Evolutionary conservation across 2,797 vertebrate genomes (phyloP).

Genomic region (Poeciliopsis gracilis): DNA sequence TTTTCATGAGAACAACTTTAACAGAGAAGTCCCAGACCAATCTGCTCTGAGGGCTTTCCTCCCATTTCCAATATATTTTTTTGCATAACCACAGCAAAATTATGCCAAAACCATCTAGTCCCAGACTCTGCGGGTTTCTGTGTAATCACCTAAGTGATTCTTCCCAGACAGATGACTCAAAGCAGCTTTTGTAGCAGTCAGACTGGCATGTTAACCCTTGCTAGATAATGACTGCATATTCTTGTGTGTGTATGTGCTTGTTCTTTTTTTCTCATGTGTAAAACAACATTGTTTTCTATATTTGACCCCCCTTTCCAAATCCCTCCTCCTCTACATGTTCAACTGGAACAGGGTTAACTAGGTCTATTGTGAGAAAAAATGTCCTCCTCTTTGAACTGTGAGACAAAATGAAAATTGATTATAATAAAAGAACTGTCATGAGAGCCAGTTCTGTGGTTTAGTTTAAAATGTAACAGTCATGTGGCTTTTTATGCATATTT

Average conservation of each 20-base stretch:
- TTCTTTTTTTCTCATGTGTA: constrained; percentile 17
- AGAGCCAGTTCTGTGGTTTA: neutral
- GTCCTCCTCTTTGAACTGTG: constrained; percentile 26
- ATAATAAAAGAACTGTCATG: constrained; percentile 1
- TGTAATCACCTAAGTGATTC: neutral
- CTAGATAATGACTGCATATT: neutral
- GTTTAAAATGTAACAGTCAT: constrained; percentile 5
- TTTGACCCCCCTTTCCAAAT: neutral
- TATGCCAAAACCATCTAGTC: neutral
- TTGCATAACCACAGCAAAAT: neutral
- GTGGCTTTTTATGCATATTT: neutral
- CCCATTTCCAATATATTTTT: neutral
- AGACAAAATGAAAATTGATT: constrained; percentile 11
- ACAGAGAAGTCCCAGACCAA: constrained; percentile 17
- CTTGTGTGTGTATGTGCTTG: neutral
- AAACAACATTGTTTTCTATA: constrained; percentile 28
- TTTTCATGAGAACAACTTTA: constrained; percentile 39
- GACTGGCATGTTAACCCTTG: neutral
- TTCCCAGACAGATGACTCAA: constrained; percentile 13
- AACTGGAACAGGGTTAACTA: constrained; percentile 9
- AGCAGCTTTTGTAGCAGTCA: neutral
- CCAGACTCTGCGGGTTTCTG: constrained; percentile 1
- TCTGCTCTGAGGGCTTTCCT: constrained; percentile 2
- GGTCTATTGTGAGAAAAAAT: neutral
- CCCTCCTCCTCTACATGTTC: neutral